Conservation (phyloP, 2,113 vertebrate species). For the Aplodontia rufa region DNA sequence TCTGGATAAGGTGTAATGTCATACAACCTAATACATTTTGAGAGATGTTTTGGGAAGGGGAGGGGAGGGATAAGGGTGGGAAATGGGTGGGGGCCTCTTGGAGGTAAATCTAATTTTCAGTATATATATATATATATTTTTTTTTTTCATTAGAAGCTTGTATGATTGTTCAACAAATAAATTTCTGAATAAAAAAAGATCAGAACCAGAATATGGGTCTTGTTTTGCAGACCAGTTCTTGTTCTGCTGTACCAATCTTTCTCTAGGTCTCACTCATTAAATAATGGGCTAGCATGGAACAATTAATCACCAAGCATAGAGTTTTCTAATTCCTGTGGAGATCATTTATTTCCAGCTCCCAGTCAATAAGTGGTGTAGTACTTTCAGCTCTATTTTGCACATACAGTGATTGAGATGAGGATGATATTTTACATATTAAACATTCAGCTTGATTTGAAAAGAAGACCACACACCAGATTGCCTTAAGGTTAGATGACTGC, state of each 20-base stretch:
- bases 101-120: no score
- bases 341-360: conserved; percentile 36
- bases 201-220: background rate
- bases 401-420: conserved; percentile 16
- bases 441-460: conserved; percentile 5
- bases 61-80: no score
- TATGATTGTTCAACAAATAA: no score
- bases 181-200: no score
- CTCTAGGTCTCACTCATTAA: background rate
- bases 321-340: conserved; percentile 11
- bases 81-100: no score
- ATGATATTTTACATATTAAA: conserved; percentile 56
- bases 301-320: conserved; percentile 14
- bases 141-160: no score
- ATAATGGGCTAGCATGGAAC: background rate
- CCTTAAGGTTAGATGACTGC: background rate
- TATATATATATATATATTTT: no score
- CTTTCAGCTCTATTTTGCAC: conserved; percentile 54
- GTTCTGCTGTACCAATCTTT: background rate
- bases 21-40: no score
- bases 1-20: no score
- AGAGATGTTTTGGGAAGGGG: no score
- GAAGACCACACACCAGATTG: background rate
- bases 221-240: background rate
- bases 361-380: conserved; percentile 38